Evolutionary conservation across 2,888 invertebrate genomes (phyloP).

Genomic region (Gymnoscelis rufifasciata): DNA sequence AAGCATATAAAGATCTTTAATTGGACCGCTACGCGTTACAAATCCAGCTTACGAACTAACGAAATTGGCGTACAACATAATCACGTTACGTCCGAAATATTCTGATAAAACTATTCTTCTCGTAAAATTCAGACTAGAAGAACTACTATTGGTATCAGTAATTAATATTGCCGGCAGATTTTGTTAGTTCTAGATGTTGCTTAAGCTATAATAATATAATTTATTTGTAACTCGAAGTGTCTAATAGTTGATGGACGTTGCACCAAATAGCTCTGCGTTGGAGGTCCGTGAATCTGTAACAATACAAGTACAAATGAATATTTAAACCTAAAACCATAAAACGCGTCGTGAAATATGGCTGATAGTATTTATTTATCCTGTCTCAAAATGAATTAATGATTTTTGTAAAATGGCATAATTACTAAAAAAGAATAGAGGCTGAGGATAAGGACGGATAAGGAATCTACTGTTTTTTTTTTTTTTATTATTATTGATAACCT

Average conservation of each 20-base stretch:
- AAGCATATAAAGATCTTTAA: conserved; percentile 30
- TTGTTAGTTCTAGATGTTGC: conserved; percentile 40
- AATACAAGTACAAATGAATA: conserved; percentile 36
- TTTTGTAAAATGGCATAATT: too few relatives aligned
- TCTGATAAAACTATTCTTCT: too few relatives aligned
- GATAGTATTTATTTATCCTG: too few relatives aligned
- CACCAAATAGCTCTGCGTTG: conserved; percentile 32
- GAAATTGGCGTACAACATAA: conserved; percentile 57
- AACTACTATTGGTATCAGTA: conserved; percentile 34
- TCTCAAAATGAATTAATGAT: too few relatives aligned
- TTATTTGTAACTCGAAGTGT: conserved; percentile 43
- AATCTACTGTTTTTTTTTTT: too few relatives aligned
- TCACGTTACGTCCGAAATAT: conserved; percentile 39
- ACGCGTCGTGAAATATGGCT: too few relatives aligned
- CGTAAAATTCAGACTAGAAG: too few relatives aligned
- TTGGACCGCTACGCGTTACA: conserved; percentile 44
- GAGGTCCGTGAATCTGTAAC: conserved; percentile 65
- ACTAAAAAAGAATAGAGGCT: too few relatives aligned
- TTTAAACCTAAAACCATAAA: too few relatives aligned
- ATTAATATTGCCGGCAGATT: conserved; percentile 55
- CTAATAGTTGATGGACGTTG: conserved; percentile 43
- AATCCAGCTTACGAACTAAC: conserved; percentile 45
- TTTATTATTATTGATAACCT: too few relatives aligned
- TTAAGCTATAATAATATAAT: not conserved
- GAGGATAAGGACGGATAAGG: too few relatives aligned